Evolutionary conservation across 2,797 vertebrate genomes (phyloP).

Genomic region (Gastrophryne carolinensis): DNA sequence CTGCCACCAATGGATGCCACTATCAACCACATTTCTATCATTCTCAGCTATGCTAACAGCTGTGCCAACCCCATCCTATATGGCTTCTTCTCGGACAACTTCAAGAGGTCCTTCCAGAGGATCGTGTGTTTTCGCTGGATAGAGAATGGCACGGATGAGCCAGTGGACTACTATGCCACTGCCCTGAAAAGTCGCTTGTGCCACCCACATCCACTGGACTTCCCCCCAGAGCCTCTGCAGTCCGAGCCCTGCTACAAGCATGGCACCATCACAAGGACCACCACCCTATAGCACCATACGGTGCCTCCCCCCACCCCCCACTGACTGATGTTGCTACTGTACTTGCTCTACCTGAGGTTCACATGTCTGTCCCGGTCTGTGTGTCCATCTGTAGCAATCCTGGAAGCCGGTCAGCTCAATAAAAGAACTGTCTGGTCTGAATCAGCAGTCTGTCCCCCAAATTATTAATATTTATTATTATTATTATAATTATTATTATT

Average conservation of each 20-base stretch:
- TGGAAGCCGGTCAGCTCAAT: constrained; percentile 31
- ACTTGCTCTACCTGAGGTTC: constrained; percentile 43
- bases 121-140: constrained; percentile 58
- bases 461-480: neutral
- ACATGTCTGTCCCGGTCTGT: constrained; percentile 33
- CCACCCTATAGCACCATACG: constrained; percentile 55
- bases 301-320: constrained; percentile 35
- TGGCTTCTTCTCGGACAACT: constrained; percentile 60
- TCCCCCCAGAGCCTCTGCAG: constrained; percentile 59
- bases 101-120: constrained; percentile 56
- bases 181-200: constrained; percentile 54
- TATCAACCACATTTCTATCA: constrained; percentile 56
- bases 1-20: constrained; percentile 55
- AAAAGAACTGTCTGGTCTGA: constrained; percentile 7
- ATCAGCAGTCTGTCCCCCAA: neutral
- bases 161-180: constrained; percentile 57
- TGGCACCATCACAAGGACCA: constrained; percentile 59
- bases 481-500: neutral
- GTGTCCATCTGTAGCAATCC: constrained; percentile 38
- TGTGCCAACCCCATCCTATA: constrained; percentile 61
- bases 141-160: constrained; percentile 56
- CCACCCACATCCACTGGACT: constrained; percentile 52
- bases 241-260: constrained; percentile 60
- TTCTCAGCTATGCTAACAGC: constrained; percentile 61
- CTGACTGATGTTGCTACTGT: constrained; percentile 43